A percentile compares a stretch with the other conserved stretches of the same genome.
These are phyloP conservation scores for Agrilus biguttatus DNA, from an alignment of 2,888 invertebrate species.

Conservation along the genomic window DNA sequence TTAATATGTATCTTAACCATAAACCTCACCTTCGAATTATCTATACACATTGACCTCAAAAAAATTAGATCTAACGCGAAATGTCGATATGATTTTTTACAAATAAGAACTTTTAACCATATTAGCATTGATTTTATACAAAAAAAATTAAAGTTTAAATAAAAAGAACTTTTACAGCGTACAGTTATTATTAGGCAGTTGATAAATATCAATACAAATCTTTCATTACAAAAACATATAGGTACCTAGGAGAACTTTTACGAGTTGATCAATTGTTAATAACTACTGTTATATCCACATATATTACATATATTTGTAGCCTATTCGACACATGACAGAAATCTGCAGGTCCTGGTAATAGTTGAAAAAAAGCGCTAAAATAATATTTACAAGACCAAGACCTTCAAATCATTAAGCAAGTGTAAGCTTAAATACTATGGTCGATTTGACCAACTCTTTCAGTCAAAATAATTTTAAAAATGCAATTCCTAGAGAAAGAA, in stretches of 20 bases:
- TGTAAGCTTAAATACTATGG: slow-evolving; percentile 21
- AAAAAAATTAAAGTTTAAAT: too few relatives aligned
- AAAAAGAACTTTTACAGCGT: slow-evolving; percentile 13
- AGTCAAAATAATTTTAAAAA: slow-evolving; percentile 15
- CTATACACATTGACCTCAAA: too few relatives aligned
- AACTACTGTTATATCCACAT: slow-evolving; percentile 32
- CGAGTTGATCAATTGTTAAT: slow-evolving; percentile 17
- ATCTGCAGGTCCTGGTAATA: slow-evolving; percentile 18
- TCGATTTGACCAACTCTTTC: slow-evolving; percentile 15
- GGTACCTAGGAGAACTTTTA: slow-evolving; percentile 16
- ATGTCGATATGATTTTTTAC: too few relatives aligned
- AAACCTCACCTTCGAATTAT: too few relatives aligned
- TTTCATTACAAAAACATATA: slow-evolving; percentile 27
- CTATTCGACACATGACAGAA: slow-evolving; percentile 23
- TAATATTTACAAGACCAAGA: slow-evolving; percentile 20
- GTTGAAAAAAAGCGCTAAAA: slow-evolving; percentile 7
- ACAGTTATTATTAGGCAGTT: slow-evolving; percentile 29
- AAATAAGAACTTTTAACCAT: too few relatives aligned
- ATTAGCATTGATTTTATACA: too few relatives aligned
- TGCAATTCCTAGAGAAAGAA: slow-evolving; percentile 15
- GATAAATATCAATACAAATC: slow-evolving; percentile 28
- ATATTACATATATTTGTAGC: slow-evolving; percentile 31
- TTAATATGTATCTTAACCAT: too few relatives aligned
- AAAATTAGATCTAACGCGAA: too few relatives aligned
- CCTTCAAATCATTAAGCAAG: slow-evolving; percentile 22